phyloP scores from a whole-genome alignment of 2,888 invertebrate genomes.

The Tipula unca region DNA sequence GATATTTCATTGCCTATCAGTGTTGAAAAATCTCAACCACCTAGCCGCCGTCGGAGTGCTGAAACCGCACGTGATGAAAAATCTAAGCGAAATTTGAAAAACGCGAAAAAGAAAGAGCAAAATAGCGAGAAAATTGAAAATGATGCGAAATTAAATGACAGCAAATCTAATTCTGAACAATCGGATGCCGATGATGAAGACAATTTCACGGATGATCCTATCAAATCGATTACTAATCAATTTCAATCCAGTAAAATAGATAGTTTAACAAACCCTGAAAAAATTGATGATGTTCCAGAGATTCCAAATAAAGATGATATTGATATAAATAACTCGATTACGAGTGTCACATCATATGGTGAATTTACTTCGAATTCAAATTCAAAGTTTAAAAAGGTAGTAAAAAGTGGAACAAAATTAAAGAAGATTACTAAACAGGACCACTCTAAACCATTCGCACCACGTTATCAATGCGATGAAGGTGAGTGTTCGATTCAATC shows the following conservation, averaged over 20 bases:
- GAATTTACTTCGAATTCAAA: not conserved
- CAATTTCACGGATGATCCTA: conserved; percentile 53
- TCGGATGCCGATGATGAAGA: conserved; percentile 78
- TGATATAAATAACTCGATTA: conserved; percentile 36
- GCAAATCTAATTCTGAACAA: conserved; percentile 45
- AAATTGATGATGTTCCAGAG: conserved; percentile 50
- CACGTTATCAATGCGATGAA: conserved; percentile 63
- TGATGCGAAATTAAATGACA: conserved; percentile 26
- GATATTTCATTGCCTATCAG: conserved; percentile 90
- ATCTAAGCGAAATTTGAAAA: conserved; percentile 36
- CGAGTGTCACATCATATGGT: conserved; percentile 32
- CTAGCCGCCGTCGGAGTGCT: conserved; percentile 47
- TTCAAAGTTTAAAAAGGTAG: conserved; percentile 24
- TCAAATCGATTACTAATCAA: conserved; percentile 22
- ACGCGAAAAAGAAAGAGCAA: conserved; percentile 31
- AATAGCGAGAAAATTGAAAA: conserved; percentile 17
- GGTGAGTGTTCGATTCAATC: conserved; percentile 79
- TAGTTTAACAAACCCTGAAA: conserved; percentile 40
- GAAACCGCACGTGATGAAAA: conserved; percentile 48
- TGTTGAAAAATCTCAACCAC: conserved; percentile 63
- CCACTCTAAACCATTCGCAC: conserved; percentile 34
- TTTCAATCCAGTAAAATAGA: conserved; percentile 20
- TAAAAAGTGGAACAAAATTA: conserved; percentile 23
- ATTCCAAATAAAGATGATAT: conserved; percentile 48
- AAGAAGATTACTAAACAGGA: conserved; percentile 31